A percentile compares a stretch with the other conserved stretches of the same genome.
Evolutionary conservation across 2,113 vertebrate species (phyloP).

Genomic region (Neopipo cinnamomea): DNA sequence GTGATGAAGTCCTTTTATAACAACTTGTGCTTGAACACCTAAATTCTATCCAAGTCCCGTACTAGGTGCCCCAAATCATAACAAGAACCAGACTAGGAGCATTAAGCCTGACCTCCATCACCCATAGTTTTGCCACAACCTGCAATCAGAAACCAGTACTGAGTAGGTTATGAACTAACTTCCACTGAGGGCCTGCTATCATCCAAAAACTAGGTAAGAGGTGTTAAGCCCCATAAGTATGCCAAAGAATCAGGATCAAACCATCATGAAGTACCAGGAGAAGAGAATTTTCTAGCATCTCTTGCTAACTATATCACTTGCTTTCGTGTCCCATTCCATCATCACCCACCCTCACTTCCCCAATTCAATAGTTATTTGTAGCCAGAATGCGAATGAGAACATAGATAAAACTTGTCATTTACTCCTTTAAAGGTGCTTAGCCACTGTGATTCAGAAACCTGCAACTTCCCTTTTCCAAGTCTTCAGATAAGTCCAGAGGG

Average conservation of each 20-base stretch:
- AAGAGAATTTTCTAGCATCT: background rate
- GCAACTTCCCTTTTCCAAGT: background rate
- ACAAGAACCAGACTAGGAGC: background rate
- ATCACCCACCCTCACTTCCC: rapidly evolving
- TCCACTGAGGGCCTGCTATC: background rate
- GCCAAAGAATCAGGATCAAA: background rate
- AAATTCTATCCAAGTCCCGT: background rate
- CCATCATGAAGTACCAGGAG: background rate
- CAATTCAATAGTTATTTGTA: background rate
- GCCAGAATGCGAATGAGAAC: background rate
- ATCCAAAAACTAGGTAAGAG: background rate
- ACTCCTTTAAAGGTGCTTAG: background rate
- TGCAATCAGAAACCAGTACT: background rate
- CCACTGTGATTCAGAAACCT: background rate
- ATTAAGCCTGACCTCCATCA: background rate
- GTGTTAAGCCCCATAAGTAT: background rate
- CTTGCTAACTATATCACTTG: background rate
- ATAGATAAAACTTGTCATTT: background rate
- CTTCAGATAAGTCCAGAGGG: background rate
- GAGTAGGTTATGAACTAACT: background rate
- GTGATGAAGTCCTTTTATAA: background rate
- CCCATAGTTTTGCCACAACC: background rate
- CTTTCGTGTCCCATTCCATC: background rate
- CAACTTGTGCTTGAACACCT: background rate
- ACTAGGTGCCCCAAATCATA: background rate